Evolutionary conservation across 2,113 vertebrate genomes (phyloP).

Genomic region (Heterotilapia buettikoferi): DNA sequence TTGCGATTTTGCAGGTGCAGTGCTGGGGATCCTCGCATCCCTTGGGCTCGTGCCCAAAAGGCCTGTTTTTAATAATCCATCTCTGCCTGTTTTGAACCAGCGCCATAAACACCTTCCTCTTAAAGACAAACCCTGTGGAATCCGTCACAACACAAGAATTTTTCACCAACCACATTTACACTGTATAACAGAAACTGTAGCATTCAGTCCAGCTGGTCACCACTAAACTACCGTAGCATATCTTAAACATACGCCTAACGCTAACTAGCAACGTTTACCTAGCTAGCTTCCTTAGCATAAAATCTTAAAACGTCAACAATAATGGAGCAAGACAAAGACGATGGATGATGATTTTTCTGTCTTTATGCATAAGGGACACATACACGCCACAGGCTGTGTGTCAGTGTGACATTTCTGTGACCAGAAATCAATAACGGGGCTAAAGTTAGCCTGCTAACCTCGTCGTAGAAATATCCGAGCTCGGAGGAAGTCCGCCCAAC

Average conservation of each 20-base stretch:
- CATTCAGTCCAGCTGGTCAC: neutral
- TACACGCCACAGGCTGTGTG: fast-evolving
- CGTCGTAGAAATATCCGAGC: constrained; percentile 35
- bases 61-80: neutral
- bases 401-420: neutral
- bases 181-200: neutral
- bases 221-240: neutral
- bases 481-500: constrained; percentile 40
- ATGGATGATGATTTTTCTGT: fast-evolving
- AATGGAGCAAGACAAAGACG: fast-evolving
- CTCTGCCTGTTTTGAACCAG: neutral
- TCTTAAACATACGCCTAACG: neutral
- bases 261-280: neutral
- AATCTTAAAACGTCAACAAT: neutral
- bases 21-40: neutral
- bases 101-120: neutral
- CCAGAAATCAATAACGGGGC: neutral
- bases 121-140: neutral
- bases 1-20: neutral
- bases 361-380: neutral
- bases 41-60: neutral
- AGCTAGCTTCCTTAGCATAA: neutral
- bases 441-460: constrained; percentile 60
- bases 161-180: neutral
- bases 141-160: neutral